Evolutionary conservation across 1,140 invertebrate species (phyloP).

Genomic region (Helicoverpa armigera): DNA sequence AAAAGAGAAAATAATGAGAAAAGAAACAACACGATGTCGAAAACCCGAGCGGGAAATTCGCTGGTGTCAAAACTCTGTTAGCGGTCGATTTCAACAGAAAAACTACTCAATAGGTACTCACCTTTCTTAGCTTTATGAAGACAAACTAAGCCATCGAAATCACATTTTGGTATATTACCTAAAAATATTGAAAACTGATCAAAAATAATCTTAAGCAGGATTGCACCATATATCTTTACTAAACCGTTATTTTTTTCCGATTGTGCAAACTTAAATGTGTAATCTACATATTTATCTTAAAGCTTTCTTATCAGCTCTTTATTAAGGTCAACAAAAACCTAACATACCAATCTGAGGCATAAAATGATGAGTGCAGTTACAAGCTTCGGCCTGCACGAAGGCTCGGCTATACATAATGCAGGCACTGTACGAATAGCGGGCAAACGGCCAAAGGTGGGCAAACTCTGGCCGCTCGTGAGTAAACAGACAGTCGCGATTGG

Average conservation of each 20-base stretch:
- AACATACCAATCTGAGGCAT: conserved; percentile 82
- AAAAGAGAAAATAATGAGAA: neutral
- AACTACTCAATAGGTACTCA: conserved; percentile 40
- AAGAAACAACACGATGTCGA: neutral
- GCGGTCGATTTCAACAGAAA: too few relatives aligned
- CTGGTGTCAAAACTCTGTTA: too few relatives aligned
- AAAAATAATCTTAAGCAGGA: too few relatives aligned
- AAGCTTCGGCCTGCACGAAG: conserved; percentile 80
- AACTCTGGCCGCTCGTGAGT: conserved; percentile 62
- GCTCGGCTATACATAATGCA: conserved; percentile 87
- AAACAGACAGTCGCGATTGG: conserved; percentile 69
- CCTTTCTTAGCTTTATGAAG: conserved; percentile 79
- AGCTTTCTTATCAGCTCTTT: too few relatives aligned
- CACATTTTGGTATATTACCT: conserved; percentile 76
- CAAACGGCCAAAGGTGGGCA: conserved; percentile 74
- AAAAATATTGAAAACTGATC: conserved; percentile 50
- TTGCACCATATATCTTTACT: too few relatives aligned
- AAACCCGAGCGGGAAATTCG: too few relatives aligned
- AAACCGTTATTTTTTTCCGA: too few relatives aligned
- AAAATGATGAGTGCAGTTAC: conserved; percentile 88
- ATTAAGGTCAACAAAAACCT: neutral
- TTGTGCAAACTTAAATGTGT: too few relatives aligned
- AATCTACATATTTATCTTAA: too few relatives aligned
- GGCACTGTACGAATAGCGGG: conserved; percentile 85
- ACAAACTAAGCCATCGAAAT: conserved; percentile 84